Evolutionary conservation across 2,888 invertebrate genomes (phyloP).

Genomic region (Agrotis puta): DNA sequence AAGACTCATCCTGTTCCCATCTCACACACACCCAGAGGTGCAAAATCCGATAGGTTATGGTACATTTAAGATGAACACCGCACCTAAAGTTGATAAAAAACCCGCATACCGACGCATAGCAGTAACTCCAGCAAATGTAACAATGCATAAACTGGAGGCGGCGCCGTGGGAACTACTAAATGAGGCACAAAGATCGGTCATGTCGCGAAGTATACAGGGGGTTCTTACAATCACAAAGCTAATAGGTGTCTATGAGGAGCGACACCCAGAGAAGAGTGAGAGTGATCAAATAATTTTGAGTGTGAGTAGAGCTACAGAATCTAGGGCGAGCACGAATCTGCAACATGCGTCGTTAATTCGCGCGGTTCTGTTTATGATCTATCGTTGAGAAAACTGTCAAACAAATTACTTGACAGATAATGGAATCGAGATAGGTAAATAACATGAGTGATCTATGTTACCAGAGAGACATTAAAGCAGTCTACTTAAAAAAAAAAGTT

Average conservation of each 20-base stretch:
- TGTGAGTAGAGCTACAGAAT: background rate
- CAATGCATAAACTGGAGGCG: constrained; percentile 45
- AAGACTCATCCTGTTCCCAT: background rate
- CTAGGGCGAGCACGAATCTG: background rate
- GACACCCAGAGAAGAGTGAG: too few relatives aligned
- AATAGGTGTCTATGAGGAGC: background rate
- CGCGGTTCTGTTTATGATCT: background rate
- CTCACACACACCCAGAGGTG: constrained; percentile 1
- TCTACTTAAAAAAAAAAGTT: too few relatives aligned
- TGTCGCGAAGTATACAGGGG: constrained; percentile 36
- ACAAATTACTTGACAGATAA: background rate
- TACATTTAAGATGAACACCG: constrained; percentile 15
- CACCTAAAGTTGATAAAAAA: constrained; percentile 31
- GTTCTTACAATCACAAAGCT: constrained; percentile 2
- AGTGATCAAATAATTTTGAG: too few relatives aligned
- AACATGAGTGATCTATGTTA: too few relatives aligned
- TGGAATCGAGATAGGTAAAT: too few relatives aligned
- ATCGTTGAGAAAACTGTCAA: background rate
- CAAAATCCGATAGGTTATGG: background rate
- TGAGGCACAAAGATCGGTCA: constrained; percentile 25
- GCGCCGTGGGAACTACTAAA: constrained; percentile 43
- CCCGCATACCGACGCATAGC: constrained; percentile 28
- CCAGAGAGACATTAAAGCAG: too few relatives aligned
- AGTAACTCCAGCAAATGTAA: constrained; percentile 24
- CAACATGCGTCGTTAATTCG: background rate